Conservation (phyloP, 2,113 vertebrate species). For the Gymnobelideus leadbeateri region DNA sequence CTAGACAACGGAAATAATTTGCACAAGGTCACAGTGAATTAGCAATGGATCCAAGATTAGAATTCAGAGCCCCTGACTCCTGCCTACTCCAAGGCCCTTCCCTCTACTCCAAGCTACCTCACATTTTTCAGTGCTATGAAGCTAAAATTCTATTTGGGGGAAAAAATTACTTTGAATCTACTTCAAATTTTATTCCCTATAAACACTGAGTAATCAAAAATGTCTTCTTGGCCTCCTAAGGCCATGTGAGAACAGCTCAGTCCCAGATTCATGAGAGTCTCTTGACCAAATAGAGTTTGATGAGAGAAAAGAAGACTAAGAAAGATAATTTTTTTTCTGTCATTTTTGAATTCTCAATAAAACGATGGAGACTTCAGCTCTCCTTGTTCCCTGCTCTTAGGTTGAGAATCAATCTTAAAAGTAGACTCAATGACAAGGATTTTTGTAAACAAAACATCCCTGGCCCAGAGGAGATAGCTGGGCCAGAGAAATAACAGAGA, state of each 20-base stretch:
- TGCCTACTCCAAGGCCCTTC: background rate
- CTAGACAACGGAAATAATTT: background rate
- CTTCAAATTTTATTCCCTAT: background rate
- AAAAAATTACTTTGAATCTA: background rate
- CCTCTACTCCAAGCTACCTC: background rate
- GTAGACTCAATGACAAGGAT: background rate
- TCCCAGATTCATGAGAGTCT: background rate
- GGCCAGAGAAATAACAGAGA: background rate
- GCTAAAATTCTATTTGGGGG: background rate
- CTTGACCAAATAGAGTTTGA: background rate
- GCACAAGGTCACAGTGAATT: background rate
- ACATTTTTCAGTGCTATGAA: background rate
- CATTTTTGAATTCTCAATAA: background rate
- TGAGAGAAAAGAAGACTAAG: background rate
- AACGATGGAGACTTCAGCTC: background rate
- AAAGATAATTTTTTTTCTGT: background rate
- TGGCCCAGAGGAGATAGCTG: background rate
- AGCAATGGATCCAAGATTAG: background rate
- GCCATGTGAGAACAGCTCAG: background rate
- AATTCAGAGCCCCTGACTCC: background rate
- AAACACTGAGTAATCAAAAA: background rate
- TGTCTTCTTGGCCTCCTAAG: background rate
- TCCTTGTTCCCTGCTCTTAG: background rate
- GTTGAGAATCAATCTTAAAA: background rate
- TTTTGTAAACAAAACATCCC: background rate